Evolutionary conservation across 1,140 invertebrate genomes (phyloP), one percentile per base, ranked within the genome.

Genomic region (Colletes latitarsis): DNA sequence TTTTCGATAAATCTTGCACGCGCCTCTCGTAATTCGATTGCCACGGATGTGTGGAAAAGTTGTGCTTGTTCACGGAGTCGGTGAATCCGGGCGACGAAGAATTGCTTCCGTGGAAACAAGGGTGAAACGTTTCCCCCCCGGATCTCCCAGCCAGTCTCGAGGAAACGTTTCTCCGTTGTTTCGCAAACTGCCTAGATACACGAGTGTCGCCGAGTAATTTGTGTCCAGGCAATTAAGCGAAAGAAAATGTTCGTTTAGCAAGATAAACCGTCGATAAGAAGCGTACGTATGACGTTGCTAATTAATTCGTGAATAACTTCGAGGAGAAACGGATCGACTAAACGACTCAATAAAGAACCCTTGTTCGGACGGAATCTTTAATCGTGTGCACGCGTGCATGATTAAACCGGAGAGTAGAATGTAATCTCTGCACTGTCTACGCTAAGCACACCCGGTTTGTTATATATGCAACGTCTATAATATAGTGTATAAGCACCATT

Each of bases 1-100:
- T 76, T 66, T 68, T 77, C 53, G 53, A 68, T 55, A 49, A 68
- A 77, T 68, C 53, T 77, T 49, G 17, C 43, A 49, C 64, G 9
- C 43, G 12, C 19, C 53, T 46, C 17, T 12, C 8, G 41, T 67
- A 76, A 76, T 21, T 58, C 52, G 53, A 76, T 76, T 49, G 62
- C 6, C 67, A 12, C 15, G 15, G 21, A 41, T 21, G 14, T 6
- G 41, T 12, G 10, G 15, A 30, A 64, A 68, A 76, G 10, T 58
- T 21, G 39, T 43, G 64, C 43, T 58, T 19, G 43, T 67, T 67
- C 43, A 6, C 12, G 4, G n/a, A 49, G 14, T 74, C 17, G 10
- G 9, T 9, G 43, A 17, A 62, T 52, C 15, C n/a, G 4, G 12
- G 39, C 55, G 55, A 8, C n/a, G 14, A 46, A 9, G n/a, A 49